phyloP scores from a whole-genome alignment of 1,140 invertebrate species.

The Saxidomus purpurata region DNA sequence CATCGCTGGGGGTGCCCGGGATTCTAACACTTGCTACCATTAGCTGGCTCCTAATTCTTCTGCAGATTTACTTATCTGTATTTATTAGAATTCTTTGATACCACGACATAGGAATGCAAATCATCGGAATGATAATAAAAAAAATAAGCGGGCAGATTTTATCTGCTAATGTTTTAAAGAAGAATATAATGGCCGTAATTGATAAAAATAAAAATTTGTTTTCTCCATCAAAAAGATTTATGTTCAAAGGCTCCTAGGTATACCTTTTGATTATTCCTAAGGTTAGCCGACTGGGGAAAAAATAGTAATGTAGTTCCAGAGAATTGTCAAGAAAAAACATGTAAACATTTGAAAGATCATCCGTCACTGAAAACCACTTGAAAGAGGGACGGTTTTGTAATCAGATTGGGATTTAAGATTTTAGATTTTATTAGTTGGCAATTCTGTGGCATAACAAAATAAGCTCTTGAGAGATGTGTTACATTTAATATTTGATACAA shows the following conservation, averaged over 20 bases:
- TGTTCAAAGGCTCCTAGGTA: not conserved
- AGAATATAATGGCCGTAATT: no score
- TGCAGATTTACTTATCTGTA: no score
- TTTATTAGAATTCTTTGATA: no score
- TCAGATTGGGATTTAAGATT: not conserved
- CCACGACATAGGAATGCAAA: no score
- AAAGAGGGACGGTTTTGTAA: not conserved
- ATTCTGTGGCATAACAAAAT: not conserved
- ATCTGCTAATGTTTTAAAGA: no score
- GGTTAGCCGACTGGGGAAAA: not conserved
- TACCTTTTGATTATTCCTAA: not conserved
- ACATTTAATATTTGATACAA: not conserved
- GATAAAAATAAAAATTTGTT: not conserved
- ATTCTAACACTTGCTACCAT: no score
- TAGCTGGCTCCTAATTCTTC: no score
- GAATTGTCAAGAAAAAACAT: not conserved
- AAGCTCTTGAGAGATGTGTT: not conserved
- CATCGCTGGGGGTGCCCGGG: no score
- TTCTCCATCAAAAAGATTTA: not conserved
- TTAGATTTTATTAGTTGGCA: not conserved
- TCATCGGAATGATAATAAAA: no score
- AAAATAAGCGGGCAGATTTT: no score
- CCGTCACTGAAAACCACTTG: slow-evolving; percentile 31
- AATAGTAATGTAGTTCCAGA: no score
- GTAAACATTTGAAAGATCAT: no score